phyloP scores from a whole-genome alignment of 64 coral and sea anemone species.

The Platygyra sinensis region DNA sequence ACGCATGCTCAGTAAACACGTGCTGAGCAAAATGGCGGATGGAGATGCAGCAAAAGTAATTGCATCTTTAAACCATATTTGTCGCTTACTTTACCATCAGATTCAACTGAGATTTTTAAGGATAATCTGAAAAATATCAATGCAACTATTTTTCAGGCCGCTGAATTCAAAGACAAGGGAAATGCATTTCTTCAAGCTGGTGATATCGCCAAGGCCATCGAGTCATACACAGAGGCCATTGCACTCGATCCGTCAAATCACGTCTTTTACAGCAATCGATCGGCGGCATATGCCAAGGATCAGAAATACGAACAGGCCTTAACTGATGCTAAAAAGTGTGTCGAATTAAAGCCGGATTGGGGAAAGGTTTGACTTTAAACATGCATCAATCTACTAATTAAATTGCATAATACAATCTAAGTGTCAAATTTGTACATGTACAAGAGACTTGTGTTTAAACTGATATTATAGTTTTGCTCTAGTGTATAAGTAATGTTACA shows the following conservation, averaged over 20 bases:
- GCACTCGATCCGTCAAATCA: slow-evolving; percentile 81
- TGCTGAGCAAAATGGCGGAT: slow-evolving; percentile 63
- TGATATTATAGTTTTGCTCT: no score
- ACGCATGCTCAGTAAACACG: slow-evolving; percentile 66
- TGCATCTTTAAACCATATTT: not conserved
- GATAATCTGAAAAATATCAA: not conserved
- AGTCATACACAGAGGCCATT: slow-evolving; percentile 89
- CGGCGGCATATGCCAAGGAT: slow-evolving; percentile 90
- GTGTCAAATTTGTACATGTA: not conserved
- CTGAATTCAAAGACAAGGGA: slow-evolving; percentile 82
- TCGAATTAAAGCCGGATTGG: slow-evolving; percentile 96
- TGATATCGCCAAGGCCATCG: slow-evolving; percentile 83
- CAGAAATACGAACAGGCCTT: slow-evolving; percentile 89
- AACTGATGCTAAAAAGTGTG: slow-evolving; percentile 83
- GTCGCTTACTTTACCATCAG: not conserved
- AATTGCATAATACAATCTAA: no score
- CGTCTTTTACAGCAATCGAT: slow-evolving; percentile 98
- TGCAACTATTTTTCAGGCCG: slow-evolving; percentile 63
- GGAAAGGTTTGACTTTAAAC: slow-evolving; percentile 70
- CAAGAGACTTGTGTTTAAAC: not conserved
- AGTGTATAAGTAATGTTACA: no score
- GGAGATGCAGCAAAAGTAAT: slow-evolving; percentile 30
- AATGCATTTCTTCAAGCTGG: slow-evolving; percentile 75
- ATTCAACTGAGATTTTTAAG: not conserved
- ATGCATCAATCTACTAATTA: not conserved